Conservation (phyloP, 2,797 vertebrate species). For the Phalanger gymnotis region DNA sequence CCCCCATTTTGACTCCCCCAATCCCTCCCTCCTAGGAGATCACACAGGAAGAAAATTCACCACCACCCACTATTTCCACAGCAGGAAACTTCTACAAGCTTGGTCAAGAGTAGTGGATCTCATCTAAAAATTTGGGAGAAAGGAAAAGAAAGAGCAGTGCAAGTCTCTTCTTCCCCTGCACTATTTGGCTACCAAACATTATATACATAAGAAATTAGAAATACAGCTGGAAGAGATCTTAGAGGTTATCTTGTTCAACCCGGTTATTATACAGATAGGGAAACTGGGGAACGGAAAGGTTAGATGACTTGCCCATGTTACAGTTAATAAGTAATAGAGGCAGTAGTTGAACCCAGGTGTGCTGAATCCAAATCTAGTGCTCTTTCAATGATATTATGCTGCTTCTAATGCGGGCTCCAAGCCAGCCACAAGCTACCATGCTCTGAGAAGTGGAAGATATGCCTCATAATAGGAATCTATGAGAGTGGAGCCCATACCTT, state of each 20-base stretch:
- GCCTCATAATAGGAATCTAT: neutral
- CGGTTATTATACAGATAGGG: neutral
- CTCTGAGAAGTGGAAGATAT: neutral
- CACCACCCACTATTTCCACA: conserved; percentile 45
- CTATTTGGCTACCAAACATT: neutral
- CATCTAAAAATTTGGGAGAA: neutral
- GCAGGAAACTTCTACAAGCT: conserved; percentile 57
- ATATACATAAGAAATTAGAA: neutral
- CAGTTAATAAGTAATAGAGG: neutral
- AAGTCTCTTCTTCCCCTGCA: neutral
- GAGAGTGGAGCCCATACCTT: neutral
- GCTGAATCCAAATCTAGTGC: neutral
- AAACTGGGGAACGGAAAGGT: neutral
- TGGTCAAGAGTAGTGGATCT: conserved; percentile 8
- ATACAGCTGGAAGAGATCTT: neutral
- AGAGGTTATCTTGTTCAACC: neutral
- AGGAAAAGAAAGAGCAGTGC: neutral
- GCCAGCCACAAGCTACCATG: neutral
- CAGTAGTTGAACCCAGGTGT: neutral
- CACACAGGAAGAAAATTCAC: conserved; percentile 71
- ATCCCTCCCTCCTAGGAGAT: conserved; percentile 56
- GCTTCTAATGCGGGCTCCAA: neutral
- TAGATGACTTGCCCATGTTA: neutral
- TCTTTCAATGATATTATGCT: neutral
- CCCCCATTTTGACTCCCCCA: conserved; percentile 71